These are phyloP conservation scores for Megamerina dolium DNA, from an alignment of 2,888 invertebrate genomes.

Conservation along the genomic window DNA sequence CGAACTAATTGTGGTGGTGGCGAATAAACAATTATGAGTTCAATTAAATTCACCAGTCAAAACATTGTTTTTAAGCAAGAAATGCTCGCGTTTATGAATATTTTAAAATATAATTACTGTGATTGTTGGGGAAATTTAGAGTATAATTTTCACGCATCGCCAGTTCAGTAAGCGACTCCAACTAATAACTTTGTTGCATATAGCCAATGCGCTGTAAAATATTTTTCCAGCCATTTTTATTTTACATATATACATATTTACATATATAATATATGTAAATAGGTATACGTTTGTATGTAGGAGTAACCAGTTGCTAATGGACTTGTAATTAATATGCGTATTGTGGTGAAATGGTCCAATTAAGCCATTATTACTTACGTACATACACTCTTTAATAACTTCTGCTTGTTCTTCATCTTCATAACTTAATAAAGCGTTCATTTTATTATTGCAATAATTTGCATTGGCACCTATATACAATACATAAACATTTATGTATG, in stretches of 20 bases:
- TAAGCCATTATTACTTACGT: background rate
- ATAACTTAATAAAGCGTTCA: no score
- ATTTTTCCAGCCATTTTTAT: no score
- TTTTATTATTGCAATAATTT: no score
- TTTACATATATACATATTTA: background rate
- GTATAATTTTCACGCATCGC: conserved; percentile 1
- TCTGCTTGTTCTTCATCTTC: no score
- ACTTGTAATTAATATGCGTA: background rate
- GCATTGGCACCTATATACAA: no score
- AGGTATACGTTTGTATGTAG: background rate
- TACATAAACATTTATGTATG: no score
- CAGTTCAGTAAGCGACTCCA: no score
- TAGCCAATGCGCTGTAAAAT: no score
- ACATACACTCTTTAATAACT: no score
- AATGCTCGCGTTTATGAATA: background rate
- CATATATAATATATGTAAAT: background rate
- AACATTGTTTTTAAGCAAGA: no score
- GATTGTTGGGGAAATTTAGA: no score
- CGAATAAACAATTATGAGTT: background rate
- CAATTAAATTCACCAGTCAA: conserved; percentile 2
- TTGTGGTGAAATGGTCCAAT: background rate
- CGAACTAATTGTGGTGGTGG: background rate
- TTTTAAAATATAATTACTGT: background rate
- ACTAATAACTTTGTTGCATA: no score
- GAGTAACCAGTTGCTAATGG: conserved; percentile 1